These are phyloP conservation scores for Entomobrya multifasciata DNA, from an alignment of 2,888 invertebrate genomes.

Conservation along the genomic window DNA sequence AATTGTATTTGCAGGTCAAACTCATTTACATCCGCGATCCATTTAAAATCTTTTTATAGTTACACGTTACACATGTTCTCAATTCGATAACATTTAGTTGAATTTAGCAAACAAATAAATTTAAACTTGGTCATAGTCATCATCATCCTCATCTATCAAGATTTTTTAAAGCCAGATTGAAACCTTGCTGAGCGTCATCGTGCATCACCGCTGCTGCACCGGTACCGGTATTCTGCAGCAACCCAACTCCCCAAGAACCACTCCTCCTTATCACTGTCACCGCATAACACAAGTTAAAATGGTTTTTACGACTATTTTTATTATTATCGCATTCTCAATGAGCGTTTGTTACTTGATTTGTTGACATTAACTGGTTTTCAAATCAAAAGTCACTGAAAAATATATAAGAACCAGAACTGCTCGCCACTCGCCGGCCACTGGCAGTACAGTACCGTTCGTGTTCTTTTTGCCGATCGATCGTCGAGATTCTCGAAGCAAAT, in stretches of 20 bases:
- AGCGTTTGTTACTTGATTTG: not conserved
- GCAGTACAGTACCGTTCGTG: too few relatives aligned
- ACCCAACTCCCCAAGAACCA: conserved; percentile 2
- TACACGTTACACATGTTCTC: not conserved
- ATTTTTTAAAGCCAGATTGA: too few relatives aligned
- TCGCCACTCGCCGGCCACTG: not conserved
- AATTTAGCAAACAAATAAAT: not conserved
- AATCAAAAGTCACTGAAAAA: not conserved
- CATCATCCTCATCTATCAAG: not conserved
- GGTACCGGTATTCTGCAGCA: conserved; percentile 36
- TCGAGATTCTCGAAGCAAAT: too few relatives aligned
- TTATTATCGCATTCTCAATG: not conserved
- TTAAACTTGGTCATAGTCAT: not conserved
- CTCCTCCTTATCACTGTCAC: conserved; percentile 12
- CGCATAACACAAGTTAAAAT: not conserved
- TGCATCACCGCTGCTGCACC: not conserved
- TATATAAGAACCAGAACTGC: not conserved
- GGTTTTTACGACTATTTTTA: not conserved
- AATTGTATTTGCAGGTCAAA: not conserved
- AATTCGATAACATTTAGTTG: not conserved
- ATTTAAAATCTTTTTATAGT: not conserved
- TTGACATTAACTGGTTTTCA: not conserved
- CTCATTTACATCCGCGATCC: conserved; percentile 15
- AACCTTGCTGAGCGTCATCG: too few relatives aligned
- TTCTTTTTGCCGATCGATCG: too few relatives aligned